phyloP scores from a whole-genome alignment of 2,113 vertebrate species.

The Gallinago undulata region DNA sequence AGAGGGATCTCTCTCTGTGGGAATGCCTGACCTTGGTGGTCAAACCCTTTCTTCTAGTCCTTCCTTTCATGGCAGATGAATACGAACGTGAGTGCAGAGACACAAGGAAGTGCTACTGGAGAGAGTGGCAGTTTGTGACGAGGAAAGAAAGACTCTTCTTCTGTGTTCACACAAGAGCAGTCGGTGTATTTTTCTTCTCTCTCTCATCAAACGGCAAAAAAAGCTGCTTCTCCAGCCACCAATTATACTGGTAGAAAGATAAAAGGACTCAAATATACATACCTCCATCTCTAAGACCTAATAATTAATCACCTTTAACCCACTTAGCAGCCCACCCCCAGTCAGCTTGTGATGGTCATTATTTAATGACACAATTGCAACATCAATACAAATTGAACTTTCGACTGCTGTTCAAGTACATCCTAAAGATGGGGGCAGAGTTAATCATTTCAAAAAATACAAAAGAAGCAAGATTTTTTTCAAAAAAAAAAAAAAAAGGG shows the following conservation, averaged over 20 bases:
- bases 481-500: not conserved
- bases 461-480: not conserved
- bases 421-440: not conserved
- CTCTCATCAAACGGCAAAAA: not conserved
- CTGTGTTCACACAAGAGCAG: not conserved
- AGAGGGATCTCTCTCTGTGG: not conserved
- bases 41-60: not conserved
- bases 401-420: not conserved
- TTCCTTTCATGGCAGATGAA: constrained; percentile 15
- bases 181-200: not conserved
- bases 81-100: not conserved
- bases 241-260: not conserved
- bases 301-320: not conserved
- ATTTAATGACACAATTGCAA: not conserved
- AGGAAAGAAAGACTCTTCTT: not conserved
- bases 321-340: not conserved
- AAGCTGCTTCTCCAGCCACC: not conserved
- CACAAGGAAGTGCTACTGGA: not conserved
- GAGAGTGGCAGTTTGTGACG: not conserved
- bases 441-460: not conserved
- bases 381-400: not conserved
- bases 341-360: not conserved
- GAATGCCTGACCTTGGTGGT: not conserved
- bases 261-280: not conserved
- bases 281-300: not conserved